Evolutionary conservation across 2,888 invertebrate genomes (phyloP), one percentile per base, ranked within the genome.

Genomic region (Drosophila siamana): DNA sequence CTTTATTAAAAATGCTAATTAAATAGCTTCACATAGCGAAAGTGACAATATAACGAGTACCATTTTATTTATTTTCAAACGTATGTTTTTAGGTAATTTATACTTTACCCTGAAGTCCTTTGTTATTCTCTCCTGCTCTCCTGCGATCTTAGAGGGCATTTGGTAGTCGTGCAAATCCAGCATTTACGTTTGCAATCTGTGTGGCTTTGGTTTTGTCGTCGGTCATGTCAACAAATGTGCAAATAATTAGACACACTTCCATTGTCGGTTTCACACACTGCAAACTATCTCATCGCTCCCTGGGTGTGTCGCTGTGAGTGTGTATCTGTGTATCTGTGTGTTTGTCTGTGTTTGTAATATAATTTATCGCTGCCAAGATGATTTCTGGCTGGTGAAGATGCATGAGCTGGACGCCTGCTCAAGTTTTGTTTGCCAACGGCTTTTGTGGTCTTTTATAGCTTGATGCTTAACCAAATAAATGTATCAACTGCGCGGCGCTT

Each of bases 371-470:
- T 56, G 52, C 38, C 63, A 63, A 50, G 74, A 68, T 11, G 47
- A 67, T 46, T 52, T 69, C 15, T 33, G 22, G 50, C 60, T 59
- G 48, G 48, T 64, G 43, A 54, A 36, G 48, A n/a, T 60, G 66
- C 60, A 52, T 59, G 52, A 16, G 57, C 33, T 33, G 19, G 13
- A 26, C 46, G 46, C 16, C 50, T 55, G 54, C 15, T 63, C 24
- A 28, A 48, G 19, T 38, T 38, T 19, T 73, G 47, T 73, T 73
- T 74, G 73, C 56, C 48, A 30, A 40, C 6, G 33, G 59, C 61
- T 57, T 64, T 74, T 63, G 54, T 73, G 54, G 55, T 36, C 28
- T 38, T 74, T 74, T 74, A 74, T 69, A 28, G 70, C 51, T 33
- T 43, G 28, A 26, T 47, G 65, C 70, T 61, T 65, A 50, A 43